Conservation (phyloP, 2,888 invertebrate species). For the Coecobrya sp. region DNA sequence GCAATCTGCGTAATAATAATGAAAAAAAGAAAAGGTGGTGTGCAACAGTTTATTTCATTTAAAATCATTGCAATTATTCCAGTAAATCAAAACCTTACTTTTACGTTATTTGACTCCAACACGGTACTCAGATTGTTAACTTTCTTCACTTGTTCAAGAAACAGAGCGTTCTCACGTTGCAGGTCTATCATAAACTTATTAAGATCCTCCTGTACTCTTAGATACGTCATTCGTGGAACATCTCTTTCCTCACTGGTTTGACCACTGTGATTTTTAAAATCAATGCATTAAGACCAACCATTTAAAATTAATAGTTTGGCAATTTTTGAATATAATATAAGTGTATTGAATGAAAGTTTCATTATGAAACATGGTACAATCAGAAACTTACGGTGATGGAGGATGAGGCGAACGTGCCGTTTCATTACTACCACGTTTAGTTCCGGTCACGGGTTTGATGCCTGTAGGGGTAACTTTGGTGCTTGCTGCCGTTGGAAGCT, state of each 20-base stretch:
- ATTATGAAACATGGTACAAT: background rate
- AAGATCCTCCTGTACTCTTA: conserved; percentile 87
- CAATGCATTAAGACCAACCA: too few relatives aligned
- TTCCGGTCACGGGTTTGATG: too few relatives aligned
- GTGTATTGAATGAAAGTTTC: too few relatives aligned
- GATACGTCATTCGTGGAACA: background rate
- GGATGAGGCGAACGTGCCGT: background rate
- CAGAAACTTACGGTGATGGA: background rate
- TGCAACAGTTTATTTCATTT: too few relatives aligned
- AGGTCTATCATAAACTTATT: conserved; percentile 98
- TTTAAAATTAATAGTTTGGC: too few relatives aligned
- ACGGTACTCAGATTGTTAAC: conserved; percentile 98
- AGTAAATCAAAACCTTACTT: conserved; percentile 89
- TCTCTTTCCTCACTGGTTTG: background rate
- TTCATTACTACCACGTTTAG: background rate
- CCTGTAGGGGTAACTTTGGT: too few relatives aligned
- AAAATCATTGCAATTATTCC: too few relatives aligned
- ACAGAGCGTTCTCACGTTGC: conserved; percentile 97
- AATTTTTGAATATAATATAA: too few relatives aligned
- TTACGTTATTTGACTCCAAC: conserved; percentile 96
- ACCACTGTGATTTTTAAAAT: too few relatives aligned
- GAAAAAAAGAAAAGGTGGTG: too few relatives aligned
- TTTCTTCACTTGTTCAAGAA: conserved; percentile 97
- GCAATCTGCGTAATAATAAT: background rate
- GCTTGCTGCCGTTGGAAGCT: too few relatives aligned